A percentile compares a stretch with the other conserved stretches of the same genome.
These are phyloP conservation scores for Phylloscopus trochilus DNA, from an alignment of 2,113 vertebrate species.

Conservation along the genomic window DNA sequence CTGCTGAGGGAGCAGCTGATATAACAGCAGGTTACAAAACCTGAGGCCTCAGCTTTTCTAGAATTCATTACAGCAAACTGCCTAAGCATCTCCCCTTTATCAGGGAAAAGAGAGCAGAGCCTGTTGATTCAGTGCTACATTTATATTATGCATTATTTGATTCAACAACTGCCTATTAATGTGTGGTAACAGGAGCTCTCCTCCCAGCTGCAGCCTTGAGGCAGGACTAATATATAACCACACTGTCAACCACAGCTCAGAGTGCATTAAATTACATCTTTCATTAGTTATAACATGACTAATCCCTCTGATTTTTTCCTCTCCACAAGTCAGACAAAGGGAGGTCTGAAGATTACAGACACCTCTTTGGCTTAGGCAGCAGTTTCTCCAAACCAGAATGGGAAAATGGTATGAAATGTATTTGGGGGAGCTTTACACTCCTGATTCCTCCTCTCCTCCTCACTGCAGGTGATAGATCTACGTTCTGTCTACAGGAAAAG, in stretches of 20 bases:
- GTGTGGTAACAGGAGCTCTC: background rate
- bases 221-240: background rate
- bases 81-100: background rate
- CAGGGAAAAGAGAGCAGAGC: background rate
- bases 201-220: background rate
- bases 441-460: background rate
- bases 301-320: background rate
- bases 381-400: background rate
- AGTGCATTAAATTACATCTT: background rate
- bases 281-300: background rate
- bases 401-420: background rate
- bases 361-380: background rate
- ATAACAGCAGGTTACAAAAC: background rate
- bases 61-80: background rate
- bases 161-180: background rate
- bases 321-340: background rate
- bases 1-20: background rate
- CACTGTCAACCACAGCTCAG: background rate
- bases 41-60: background rate
- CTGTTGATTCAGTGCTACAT: background rate
- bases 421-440: background rate
- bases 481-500: background rate
- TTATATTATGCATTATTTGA: background rate
- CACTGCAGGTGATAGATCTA: background rate
- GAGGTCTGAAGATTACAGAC: background rate